Conservation (phyloP, 2,888 invertebrate genomes). For the Drosophila paramelanica region DNA sequence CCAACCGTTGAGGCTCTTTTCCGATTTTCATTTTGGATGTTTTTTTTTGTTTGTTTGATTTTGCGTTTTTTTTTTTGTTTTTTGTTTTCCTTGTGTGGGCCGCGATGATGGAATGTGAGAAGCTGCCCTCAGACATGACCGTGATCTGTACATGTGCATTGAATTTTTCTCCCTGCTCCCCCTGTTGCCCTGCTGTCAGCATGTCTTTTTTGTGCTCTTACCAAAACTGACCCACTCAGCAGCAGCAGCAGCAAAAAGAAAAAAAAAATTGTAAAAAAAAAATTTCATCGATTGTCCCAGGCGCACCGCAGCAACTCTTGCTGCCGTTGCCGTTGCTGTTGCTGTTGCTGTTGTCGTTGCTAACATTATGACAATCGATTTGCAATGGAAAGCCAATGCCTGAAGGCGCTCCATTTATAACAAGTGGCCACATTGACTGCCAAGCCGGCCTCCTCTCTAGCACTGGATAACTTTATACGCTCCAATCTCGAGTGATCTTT, state of each 20-base stretch:
- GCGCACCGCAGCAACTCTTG: conserved; percentile 33
- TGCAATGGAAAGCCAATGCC: conserved; percentile 79
- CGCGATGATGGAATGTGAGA: conserved; percentile 55
- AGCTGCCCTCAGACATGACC: conserved; percentile 57
- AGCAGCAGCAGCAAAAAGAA: not conserved
- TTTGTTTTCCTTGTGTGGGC: conserved; percentile 27
- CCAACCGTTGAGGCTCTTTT: conserved; percentile 23
- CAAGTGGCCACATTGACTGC: conserved; percentile 69
- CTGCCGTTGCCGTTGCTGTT: conserved; percentile 26
- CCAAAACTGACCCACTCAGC: conserved; percentile 56
- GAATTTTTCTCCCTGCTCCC: conserved; percentile 10
- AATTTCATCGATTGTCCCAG: conserved; percentile 25
- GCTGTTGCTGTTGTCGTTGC: conserved; percentile 39
- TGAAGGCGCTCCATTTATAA: conserved; percentile 78
- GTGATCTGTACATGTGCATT: conserved; percentile 55
- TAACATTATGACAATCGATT: conserved; percentile 81
- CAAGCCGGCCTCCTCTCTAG: conserved; percentile 25
- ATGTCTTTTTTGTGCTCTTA: conserved; percentile 1
- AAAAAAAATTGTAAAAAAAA: conserved; percentile 1
- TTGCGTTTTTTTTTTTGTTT: conserved; percentile 4
- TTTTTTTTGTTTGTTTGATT: conserved; percentile 2
- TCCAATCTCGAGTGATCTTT: conserved; percentile 40
- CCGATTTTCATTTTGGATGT: conserved; percentile 10
- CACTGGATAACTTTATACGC: conserved; percentile 51
- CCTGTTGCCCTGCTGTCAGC: not conserved